phyloP scores from a whole-genome alignment of 2,888 invertebrate species.

The Lysandra bellargus region DNA sequence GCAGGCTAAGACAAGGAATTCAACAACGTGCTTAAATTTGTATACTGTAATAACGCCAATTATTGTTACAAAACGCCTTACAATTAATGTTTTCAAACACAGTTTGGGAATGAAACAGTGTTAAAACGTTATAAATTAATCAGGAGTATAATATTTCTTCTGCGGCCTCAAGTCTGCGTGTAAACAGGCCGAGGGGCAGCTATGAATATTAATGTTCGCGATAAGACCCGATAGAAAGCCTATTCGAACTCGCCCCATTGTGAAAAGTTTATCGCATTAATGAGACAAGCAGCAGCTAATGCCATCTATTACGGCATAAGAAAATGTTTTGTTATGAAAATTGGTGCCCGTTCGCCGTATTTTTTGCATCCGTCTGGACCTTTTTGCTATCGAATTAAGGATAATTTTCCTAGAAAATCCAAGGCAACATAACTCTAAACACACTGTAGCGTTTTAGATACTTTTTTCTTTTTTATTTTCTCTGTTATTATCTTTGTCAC shows the following conservation, averaged over 20 bases:
- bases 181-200: conserved; percentile 22
- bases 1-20: neutral
- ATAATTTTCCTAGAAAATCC: neutral
- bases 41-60: neutral
- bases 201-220: conserved; percentile 29
- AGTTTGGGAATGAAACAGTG: neutral
- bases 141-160: conserved; percentile 11
- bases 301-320: conserved; percentile 17
- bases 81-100: neutral
- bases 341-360: neutral
- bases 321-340: conserved; percentile 18
- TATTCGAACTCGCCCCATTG: conserved; percentile 19
- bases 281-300: conserved; percentile 11
- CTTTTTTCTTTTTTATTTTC: neutral
- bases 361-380: neutral
- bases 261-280: conserved; percentile 29
- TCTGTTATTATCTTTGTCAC: too few relatives aligned
- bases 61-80: neutral
- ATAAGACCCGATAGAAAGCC: conserved; percentile 27
- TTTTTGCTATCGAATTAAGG: neutral
- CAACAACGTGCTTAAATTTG: neutral
- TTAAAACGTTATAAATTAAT: conserved; percentile 13
- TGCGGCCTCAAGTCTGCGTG: conserved; percentile 24
- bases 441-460: neutral
- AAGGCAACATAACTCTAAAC: neutral